Evolutionary conservation across 2,888 invertebrate genomes (phyloP).

Genomic region (Phymatocera aterrima): DNA sequence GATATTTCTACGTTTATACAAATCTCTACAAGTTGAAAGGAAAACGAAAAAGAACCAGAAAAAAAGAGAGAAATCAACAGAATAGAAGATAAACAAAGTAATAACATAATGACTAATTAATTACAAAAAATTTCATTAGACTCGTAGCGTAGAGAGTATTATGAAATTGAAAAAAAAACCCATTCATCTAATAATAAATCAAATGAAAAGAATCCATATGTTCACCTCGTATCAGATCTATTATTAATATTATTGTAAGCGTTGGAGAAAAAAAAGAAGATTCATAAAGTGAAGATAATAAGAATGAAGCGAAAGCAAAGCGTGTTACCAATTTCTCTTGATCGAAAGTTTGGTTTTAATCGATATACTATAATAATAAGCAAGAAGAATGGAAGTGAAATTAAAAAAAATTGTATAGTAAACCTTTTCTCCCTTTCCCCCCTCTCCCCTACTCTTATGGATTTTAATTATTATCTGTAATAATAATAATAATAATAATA

Average conservation of each 20-base stretch:
- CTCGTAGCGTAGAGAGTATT: constrained; percentile 67
- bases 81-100: constrained; percentile 49
- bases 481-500: constrained; percentile 50
- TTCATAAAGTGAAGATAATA: constrained; percentile 49
- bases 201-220: constrained; percentile 59
- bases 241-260: constrained; percentile 65
- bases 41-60: constrained; percentile 43
- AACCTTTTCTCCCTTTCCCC: too few species aligned
- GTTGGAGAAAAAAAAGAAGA: constrained; percentile 56
- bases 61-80: constrained; percentile 24
- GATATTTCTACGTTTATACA: constrained; percentile 73
- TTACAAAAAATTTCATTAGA: constrained; percentile 67
- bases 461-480: constrained; percentile 71
- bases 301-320: constrained; percentile 50
- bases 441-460: constrained; percentile 61
- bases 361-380: constrained; percentile 65
- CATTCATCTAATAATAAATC: constrained; percentile 52
- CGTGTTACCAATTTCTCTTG: constrained; percentile 64
- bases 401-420: constrained; percentile 73
- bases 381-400: constrained; percentile 64
- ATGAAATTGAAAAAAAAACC: too few species aligned
- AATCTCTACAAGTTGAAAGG: constrained; percentile 66
- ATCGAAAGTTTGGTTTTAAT: constrained; percentile 71
- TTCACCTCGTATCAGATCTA: constrained; percentile 65
- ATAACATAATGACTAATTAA: constrained; percentile 64